Evolutionary conservation across 2,888 invertebrate genomes (phyloP).

Genomic region (Onthophagus sagittarius): DNA sequence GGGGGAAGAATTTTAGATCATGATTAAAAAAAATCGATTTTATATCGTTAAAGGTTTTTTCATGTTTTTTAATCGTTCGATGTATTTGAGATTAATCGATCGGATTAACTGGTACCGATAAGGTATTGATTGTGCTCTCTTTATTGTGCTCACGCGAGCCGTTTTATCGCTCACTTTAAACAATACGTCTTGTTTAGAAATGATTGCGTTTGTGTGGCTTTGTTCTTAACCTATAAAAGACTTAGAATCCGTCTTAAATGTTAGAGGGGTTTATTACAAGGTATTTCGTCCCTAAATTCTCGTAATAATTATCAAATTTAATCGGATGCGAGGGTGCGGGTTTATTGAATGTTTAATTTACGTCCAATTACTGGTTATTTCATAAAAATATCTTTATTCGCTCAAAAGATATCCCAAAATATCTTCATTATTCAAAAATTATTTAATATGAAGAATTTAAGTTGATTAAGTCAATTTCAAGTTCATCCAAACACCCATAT

Average conservation of each 20-base stretch:
- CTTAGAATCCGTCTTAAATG: not conserved
- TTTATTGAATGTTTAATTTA: not conserved
- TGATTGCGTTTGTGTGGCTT: not conserved
- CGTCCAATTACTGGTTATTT: not conserved
- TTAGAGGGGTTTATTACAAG: not conserved
- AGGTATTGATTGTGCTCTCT: not conserved
- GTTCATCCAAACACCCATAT: no score
- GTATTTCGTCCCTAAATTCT: not conserved
- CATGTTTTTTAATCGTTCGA: not conserved
- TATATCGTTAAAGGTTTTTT: not conserved
- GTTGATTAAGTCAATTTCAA: no score
- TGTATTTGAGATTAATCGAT: not conserved
- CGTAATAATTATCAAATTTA: not conserved
- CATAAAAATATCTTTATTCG: no score
- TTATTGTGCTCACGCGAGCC: not conserved
- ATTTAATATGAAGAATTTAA: no score
- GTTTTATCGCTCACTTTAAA: not conserved
- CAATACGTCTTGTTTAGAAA: not conserved
- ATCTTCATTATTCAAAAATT: no score
- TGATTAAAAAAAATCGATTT: not conserved
- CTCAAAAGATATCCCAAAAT: no score
- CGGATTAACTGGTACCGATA: not conserved
- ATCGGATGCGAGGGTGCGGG: not conserved
- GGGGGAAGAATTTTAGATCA: not conserved
- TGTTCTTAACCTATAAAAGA: not conserved